These are phyloP conservation scores for Clostera curtula DNA, from an alignment of 2,888 invertebrate genomes.

Conservation along the genomic window DNA sequence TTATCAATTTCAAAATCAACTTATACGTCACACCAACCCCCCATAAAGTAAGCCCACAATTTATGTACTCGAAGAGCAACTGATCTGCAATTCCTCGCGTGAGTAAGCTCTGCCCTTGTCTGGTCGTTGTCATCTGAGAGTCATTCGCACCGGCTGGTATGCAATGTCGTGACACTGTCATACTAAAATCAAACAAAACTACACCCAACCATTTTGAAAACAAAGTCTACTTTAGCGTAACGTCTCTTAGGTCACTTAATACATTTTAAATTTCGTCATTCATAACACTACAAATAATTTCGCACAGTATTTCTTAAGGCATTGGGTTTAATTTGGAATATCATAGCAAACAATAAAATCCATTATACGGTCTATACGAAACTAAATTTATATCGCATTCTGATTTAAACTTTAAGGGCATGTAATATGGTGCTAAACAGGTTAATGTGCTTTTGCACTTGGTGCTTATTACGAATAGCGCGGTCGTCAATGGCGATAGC, in stretches of 20 bases:
- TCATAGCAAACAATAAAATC: conserved; percentile 35
- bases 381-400: conserved; percentile 30
- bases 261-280: conserved; percentile 8
- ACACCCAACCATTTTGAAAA: conserved; percentile 5
- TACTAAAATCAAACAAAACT: conserved; percentile 14
- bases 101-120: conserved; percentile 65
- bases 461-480: conserved; percentile 27
- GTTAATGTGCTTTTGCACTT: conserved; percentile 19
- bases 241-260: conserved; percentile 10
- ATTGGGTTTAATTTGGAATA: conserved; percentile 48
- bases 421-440: conserved; percentile 22
- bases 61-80: conserved; percentile 8
- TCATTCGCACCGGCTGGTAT: conserved; percentile 68
- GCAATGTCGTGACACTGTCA: conserved; percentile 58
- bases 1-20: too few relatives aligned
- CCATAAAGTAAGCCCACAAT: too few relatives aligned
- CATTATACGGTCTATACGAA: conserved; percentile 49
- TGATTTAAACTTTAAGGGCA: conserved; percentile 26
- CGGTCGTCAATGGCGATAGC: conserved; percentile 48
- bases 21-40: too few relatives aligned
- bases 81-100: conserved; percentile 25
- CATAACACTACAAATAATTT: conserved; percentile 27
- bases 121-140: conserved; percentile 65
- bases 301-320: conserved; percentile 39
- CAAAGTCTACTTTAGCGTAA: conserved; percentile 13